Evolutionary conservation across 2,888 invertebrate genomes (phyloP), one percentile per base, ranked within the genome.

Genomic region (Microlaimidae sp.): DNA sequence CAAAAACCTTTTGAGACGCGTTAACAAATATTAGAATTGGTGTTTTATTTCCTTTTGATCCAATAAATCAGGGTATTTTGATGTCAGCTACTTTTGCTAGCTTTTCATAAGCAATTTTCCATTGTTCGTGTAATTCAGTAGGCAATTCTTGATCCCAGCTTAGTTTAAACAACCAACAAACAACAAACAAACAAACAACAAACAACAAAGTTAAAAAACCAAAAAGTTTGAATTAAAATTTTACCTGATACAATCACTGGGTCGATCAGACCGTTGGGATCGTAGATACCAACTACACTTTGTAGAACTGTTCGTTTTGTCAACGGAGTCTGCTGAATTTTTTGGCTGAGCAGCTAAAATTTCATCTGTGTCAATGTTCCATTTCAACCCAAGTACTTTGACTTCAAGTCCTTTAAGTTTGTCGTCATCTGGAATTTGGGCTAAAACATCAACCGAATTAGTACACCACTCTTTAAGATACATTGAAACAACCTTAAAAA

Each of bases 371-470:
- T 49, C 23, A 4, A 38, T 25, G n/a, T 45, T 21, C 53, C 53
- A 53, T 3, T 13, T 47, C 3, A 53, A n/a, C 3, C 53, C 53
- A 3, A 53, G 49, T 7, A 53, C 53, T 29, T 40, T 49, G 5
- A 26, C 10, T 4, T 13, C 5, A 7, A 2, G 7, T 10, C n/a
- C 23, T 48, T 48, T 53, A 3, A 25, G 25, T 13, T 3, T 25
- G 29, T 53, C 53, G 3, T 3, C 47, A 24, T 4, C 26, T 5
- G 53, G 25, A 2, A 53, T 2, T 10, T 25, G 2, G n/a, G n/a
- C 26, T 2, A 2, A 24, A 3, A 53, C 17, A 7, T 29, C 49
- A 28, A 7, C 2, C 13, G 29, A 46, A 24, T 53, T 53, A 5
- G 53, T n/a, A 3, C 25, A 7, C 26, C 27, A 53, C 38, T 53